phyloP scores from a whole-genome alignment of 2,888 invertebrate species.

The Dynastes maya region DNA sequence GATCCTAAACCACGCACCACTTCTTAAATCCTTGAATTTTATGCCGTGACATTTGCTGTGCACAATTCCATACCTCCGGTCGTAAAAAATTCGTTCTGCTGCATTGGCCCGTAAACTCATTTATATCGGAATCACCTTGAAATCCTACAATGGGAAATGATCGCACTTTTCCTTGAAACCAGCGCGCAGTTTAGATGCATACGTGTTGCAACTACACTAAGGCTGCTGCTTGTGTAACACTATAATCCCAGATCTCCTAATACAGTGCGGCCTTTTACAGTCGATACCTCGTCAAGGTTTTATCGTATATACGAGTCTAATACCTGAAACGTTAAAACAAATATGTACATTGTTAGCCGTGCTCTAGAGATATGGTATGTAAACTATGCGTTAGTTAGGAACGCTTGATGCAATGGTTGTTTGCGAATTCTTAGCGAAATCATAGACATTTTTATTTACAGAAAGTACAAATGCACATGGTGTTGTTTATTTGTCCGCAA shows the following conservation, averaged over 20 bases:
- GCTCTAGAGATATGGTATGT: not conserved
- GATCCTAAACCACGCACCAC: not conserved
- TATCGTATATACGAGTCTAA: not conserved
- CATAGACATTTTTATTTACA: no score
- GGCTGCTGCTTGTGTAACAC: constrained; percentile 20
- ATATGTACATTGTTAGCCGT: not conserved
- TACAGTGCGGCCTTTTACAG: constrained; percentile 34
- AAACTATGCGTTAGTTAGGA: not conserved
- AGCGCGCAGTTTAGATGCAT: constrained; percentile 39
- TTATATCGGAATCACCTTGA: constrained; percentile 44
- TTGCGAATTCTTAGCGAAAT: no score
- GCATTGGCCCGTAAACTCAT: constrained; percentile 16
- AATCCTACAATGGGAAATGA: constrained; percentile 43
- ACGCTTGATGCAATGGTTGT: no score
- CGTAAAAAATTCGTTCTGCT: constrained; percentile 16
- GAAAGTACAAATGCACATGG: no score
- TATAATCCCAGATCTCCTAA: constrained; percentile 25
- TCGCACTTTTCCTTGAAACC: constrained; percentile 47
- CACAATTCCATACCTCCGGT: constrained; percentile 19
- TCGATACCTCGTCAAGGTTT: constrained; percentile 35
- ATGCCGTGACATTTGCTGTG: constrained; percentile 9
- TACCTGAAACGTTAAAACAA: not conserved
- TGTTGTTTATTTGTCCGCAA: no score
- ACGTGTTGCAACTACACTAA: constrained; percentile 22
- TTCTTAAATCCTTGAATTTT: constrained; percentile 22